A percentile compares a stretch with the other conserved stretches of the same genome.
phyloP scores from a whole-genome alignment of 1,140 invertebrate species.

The Neoseiulus cucumeris region DNA sequence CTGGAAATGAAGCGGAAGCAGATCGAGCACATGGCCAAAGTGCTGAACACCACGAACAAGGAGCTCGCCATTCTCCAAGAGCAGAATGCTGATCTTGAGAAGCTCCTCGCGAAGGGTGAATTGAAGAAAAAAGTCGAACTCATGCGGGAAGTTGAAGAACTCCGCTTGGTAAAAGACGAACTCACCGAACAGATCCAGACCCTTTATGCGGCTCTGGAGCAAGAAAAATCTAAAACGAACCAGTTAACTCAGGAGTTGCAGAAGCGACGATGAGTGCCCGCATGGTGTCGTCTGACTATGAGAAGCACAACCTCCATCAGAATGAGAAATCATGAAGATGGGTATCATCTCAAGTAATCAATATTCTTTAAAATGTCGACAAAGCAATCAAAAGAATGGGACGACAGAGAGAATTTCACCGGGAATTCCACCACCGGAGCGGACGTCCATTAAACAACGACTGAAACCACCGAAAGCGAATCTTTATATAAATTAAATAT shows the following conservation, averaged over 20 bases:
- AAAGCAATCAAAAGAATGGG: no score
- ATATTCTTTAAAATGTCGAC: no score
- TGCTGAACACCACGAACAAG: neutral
- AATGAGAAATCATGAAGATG: no score
- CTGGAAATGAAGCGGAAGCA: conserved; percentile 7
- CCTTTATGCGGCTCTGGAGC: neutral
- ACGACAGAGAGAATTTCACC: no score
- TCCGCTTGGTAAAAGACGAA: neutral
- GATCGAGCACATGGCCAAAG: conserved; percentile 8
- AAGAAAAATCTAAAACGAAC: neutral
- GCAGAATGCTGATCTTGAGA: conserved; percentile 5
- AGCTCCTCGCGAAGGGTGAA: neutral
- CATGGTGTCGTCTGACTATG: neutral
- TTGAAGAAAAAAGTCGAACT: conserved; percentile 1
- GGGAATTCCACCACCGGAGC: no score
- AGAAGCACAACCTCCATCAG: neutral
- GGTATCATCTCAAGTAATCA: no score
- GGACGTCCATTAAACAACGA: no score
- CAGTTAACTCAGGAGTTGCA: neutral
- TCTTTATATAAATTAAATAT: no score
- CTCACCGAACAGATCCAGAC: neutral
- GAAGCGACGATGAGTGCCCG: neutral
- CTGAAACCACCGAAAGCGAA: no score
- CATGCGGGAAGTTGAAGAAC: neutral
- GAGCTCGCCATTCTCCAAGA: conserved; percentile 1